Conservation (phyloP, 1,140 invertebrate species). For the Drosophila ercepeae region DNA sequence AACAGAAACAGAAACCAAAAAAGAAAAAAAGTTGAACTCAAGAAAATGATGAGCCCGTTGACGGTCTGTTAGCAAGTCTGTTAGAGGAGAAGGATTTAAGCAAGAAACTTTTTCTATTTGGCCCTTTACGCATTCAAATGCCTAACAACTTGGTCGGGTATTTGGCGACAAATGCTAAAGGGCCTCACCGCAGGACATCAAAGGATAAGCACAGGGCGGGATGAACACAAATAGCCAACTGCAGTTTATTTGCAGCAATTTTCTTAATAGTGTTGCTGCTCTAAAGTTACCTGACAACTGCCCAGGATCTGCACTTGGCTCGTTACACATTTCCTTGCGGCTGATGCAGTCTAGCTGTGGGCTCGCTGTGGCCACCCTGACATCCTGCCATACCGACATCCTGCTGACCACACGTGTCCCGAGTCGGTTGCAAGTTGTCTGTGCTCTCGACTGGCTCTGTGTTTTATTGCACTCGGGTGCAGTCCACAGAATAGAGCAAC, state of each 20-base stretch:
- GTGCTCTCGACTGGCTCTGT: slow-evolving; percentile 18
- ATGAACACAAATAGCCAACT: background rate
- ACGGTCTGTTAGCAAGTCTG: slow-evolving; percentile 60
- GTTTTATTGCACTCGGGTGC: slow-evolving; percentile 36
- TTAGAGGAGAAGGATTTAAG: slow-evolving; percentile 52
- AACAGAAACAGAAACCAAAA: background rate
- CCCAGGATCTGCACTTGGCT: slow-evolving; percentile 13
- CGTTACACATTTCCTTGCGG: slow-evolving; percentile 43
- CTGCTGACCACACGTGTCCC: slow-evolving; percentile 36
- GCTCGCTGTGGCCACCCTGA: slow-evolving; percentile 25
- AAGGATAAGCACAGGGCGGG: slow-evolving; percentile 7
- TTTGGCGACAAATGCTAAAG: slow-evolving; percentile 20
- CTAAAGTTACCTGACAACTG: slow-evolving; percentile 26
- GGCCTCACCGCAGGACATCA: slow-evolving; percentile 36
- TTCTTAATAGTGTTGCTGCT: slow-evolving; percentile 69
- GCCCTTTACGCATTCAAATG: slow-evolving; percentile 62
- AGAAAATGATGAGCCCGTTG: slow-evolving; percentile 65
- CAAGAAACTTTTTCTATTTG: slow-evolving; percentile 61
- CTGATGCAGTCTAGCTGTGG: slow-evolving; percentile 8
- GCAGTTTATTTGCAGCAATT: slow-evolving; percentile 69
- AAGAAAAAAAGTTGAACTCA: slow-evolving; percentile 24
- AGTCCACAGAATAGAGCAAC: slow-evolving; percentile 41
- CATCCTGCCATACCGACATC: background rate
- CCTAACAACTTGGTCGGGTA: slow-evolving; percentile 17
- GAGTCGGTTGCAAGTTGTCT: slow-evolving; percentile 19